Evolutionary conservation across 2,888 invertebrate species (phyloP).

Genomic region (Chrysina gloriosa): DNA sequence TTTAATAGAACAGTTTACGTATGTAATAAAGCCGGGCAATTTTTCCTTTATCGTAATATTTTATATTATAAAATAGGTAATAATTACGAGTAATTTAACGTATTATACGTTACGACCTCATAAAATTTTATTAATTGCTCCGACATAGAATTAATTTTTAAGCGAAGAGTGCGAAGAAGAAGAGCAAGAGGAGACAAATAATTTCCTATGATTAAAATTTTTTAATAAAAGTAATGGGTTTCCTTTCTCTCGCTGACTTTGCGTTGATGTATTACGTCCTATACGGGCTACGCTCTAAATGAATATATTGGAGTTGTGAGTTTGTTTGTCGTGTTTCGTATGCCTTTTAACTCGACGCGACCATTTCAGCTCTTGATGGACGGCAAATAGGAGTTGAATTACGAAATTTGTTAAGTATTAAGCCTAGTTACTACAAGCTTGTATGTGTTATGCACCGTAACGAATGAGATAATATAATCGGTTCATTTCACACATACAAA

Average conservation of each 20-base stretch:
- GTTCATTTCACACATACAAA: background rate
- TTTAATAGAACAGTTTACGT: conserved; percentile 30
- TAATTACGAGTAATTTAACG: conserved; percentile 30
- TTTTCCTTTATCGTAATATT: conserved; percentile 22
- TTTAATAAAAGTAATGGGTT: conserved; percentile 30
- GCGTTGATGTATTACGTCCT: conserved; percentile 3
- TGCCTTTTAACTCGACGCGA: background rate
- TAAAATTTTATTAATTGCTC: conserved; percentile 33
- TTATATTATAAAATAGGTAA: conserved; percentile 33
- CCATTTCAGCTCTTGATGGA: conserved; percentile 4
- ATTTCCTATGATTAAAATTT: conserved; percentile 26
- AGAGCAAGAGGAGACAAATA: conserved; percentile 4
- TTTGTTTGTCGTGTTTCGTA: background rate
- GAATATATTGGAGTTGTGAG: background rate
- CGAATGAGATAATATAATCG: background rate
- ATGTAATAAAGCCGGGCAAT: conserved; percentile 28
- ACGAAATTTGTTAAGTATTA: conserved; percentile 11
- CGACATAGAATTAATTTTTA: conserved; percentile 30
- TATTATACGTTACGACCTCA: conserved; percentile 31
- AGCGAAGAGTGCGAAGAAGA: background rate
- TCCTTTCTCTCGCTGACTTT: conserved; percentile 4
- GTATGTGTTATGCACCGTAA: background rate
- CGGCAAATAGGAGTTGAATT: background rate
- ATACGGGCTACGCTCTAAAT: background rate
- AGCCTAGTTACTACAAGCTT: background rate